These are phyloP conservation scores for Riptortus pedestris DNA, from an alignment of 1,140 invertebrate genomes.

Conservation along the genomic window DNA sequence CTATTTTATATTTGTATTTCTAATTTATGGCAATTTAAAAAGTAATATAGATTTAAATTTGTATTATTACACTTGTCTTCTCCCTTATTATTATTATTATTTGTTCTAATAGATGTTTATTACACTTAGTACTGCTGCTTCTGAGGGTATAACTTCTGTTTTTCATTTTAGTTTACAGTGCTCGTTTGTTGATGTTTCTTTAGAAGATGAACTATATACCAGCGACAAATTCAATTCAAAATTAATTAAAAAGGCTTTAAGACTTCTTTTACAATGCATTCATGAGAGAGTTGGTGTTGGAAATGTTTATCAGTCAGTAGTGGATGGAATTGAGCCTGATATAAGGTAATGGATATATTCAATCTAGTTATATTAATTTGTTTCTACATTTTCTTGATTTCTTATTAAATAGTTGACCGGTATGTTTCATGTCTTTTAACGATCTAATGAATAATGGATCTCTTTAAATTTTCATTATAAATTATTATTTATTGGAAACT, in stretches of 20 bases:
- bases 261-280: constrained; percentile 62
- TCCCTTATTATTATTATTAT: background rate
- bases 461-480: too few species aligned
- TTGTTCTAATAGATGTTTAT: constrained; percentile 2
- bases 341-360: constrained; percentile 57
- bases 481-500: too few species aligned
- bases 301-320: constrained; percentile 60
- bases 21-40: too few species aligned
- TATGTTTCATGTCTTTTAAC: too few species aligned
- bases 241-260: constrained; percentile 60
- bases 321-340: constrained; percentile 73
- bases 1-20: too few species aligned
- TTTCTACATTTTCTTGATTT: too few species aligned
- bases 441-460: too few species aligned
- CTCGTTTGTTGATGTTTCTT: constrained; percentile 71
- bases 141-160: too few species aligned
- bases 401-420: too few species aligned
- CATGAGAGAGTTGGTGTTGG: constrained; percentile 57
- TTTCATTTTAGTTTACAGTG: constrained; percentile 59
- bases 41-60: too few species aligned
- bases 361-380: too few species aligned
- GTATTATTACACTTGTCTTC: background rate
- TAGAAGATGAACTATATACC: constrained; percentile 48
- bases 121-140: too few species aligned
- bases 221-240: constrained; percentile 45